A percentile compares a stretch with the other conserved stretches of the same genome.
Conservation (phyloP, 2,888 invertebrate species). For the Chalcosyrphus nemorum region DNA sequence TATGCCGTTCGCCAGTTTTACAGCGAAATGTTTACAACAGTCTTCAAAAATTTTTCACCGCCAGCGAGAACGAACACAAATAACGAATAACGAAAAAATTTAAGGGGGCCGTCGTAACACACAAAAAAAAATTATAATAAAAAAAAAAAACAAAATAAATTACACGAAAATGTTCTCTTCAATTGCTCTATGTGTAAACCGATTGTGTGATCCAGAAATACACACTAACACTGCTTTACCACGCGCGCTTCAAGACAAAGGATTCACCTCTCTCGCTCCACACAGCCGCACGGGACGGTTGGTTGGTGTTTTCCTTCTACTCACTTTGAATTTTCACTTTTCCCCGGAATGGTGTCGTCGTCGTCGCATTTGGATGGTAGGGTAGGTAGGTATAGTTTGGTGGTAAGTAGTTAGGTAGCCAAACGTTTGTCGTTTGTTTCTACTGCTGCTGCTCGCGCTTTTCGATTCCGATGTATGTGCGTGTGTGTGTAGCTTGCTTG, state of each 20-base stretch:
- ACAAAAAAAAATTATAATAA: slow-evolving; percentile 7
- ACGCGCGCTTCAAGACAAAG: slow-evolving; percentile 64
- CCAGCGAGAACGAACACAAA: slow-evolving; percentile 23
- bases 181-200: slow-evolving; percentile 57
- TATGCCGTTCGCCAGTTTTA: slow-evolving; percentile 75
- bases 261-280: slow-evolving; percentile 56
- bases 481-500: slow-evolving; percentile 34
- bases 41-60: slow-evolving; percentile 45
- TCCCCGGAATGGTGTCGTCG: slow-evolving; percentile 67
- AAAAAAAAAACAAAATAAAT: slow-evolving; percentile 27
- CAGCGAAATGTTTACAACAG: slow-evolving; percentile 62
- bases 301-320: slow-evolving; percentile 56
- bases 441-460: slow-evolving; percentile 27
- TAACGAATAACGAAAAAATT: background rate
- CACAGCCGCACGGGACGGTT: slow-evolving; percentile 4
- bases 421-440: slow-evolving; percentile 24
- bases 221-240: slow-evolving; percentile 43
- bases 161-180: too few species aligned
- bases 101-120: slow-evolving; percentile 10
- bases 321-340: slow-evolving; percentile 72
- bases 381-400: slow-evolving; percentile 61
- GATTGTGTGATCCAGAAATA: slow-evolving; percentile 61
- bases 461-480: slow-evolving; percentile 39
- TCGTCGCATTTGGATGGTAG: slow-evolving; percentile 68
- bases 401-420: slow-evolving; percentile 55